Conservation (phyloP, 2,888 invertebrate species). For the Philonicus albiceps region DNA sequence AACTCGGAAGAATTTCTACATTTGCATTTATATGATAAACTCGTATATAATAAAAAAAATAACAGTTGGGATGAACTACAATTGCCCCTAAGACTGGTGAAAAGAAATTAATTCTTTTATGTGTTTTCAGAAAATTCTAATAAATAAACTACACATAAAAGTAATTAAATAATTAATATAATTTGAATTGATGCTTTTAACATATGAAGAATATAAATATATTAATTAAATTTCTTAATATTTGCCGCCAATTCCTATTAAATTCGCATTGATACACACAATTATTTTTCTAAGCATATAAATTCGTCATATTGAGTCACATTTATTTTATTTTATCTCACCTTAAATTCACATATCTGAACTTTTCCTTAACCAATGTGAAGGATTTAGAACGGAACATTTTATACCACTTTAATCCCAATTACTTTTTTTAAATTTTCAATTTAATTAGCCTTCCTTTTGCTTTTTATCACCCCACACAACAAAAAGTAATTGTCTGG, state of each 20-base stretch:
- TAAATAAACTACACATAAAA: too few species aligned
- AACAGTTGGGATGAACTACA: too few species aligned
- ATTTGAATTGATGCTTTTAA: too few species aligned
- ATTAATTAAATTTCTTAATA: not conserved
- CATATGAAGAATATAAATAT: too few species aligned
- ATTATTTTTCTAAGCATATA: not conserved
- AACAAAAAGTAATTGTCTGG: not conserved
- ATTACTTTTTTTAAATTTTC: not conserved
- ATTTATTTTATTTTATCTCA: not conserved
- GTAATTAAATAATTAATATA: too few species aligned
- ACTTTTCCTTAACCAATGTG: slow-evolving; percentile 6
- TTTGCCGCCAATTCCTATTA: not conserved
- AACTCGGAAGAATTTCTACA: too few species aligned
- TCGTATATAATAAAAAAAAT: too few species aligned
- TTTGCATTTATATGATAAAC: too few species aligned
- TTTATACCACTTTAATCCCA: not conserved
- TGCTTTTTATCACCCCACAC: not conserved
- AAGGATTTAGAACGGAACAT: slow-evolving; percentile 30
- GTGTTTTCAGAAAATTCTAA: too few species aligned
- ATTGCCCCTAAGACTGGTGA: too few species aligned
- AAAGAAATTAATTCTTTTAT: too few species aligned
- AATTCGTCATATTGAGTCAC: not conserved
- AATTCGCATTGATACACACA: not conserved
- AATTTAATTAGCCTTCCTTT: not conserved
- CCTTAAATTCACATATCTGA: slow-evolving; percentile 2